Evolutionary conservation across 2,888 invertebrate species (phyloP).

Genomic region (Macrosiphum euphorbiae): DNA sequence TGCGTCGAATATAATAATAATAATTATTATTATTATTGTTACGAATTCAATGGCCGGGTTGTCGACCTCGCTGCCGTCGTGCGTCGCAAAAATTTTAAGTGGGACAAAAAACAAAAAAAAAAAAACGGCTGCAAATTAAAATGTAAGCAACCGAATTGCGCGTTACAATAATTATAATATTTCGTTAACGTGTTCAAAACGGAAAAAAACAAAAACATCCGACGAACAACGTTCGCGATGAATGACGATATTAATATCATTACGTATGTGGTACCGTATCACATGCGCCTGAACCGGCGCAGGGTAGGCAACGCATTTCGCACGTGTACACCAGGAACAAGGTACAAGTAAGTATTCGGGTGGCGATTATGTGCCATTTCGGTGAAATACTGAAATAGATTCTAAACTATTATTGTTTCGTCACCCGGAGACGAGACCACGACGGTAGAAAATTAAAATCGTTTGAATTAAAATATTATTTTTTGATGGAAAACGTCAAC

Average conservation of each 20-base stretch:
- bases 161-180: neutral
- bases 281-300: neutral
- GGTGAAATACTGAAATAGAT: neutral
- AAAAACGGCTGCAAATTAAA: constrained; percentile 5
- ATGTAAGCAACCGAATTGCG: neutral
- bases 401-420: too few species aligned
- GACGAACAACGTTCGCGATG: neutral
- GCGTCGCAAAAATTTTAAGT: neutral
- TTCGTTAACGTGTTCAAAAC: neutral
- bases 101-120: neutral
- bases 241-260: neutral
- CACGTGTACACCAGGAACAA: neutral
- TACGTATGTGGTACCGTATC: neutral
- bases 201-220: neutral
- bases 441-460: neutral
- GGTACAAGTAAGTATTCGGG: neutral
- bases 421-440: neutral
- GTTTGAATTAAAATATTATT: neutral
- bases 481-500: neutral
- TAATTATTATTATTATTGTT: constrained; percentile 27
- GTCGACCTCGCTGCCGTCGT: constrained; percentile 20
- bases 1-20: neutral
- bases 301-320: constrained; percentile 31
- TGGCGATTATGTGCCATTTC: neutral
- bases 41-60: constrained; percentile 36